phyloP scores from a whole-genome alignment of 2,797 vertebrate species.

The Myoxocephalus aenaeus region DNA sequence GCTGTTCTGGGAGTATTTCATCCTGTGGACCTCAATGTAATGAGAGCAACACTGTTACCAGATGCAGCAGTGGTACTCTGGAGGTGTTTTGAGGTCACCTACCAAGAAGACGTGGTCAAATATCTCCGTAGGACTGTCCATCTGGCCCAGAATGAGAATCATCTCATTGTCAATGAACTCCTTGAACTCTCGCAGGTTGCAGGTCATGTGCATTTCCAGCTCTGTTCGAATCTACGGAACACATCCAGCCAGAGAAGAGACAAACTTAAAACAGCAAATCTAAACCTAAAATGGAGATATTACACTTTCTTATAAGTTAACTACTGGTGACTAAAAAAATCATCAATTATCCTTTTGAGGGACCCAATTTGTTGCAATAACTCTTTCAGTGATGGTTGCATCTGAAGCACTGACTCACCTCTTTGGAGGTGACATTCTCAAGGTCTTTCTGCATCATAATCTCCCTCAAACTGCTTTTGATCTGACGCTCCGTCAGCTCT shows the following conservation, averaged over 20 bases:
- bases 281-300: background rate
- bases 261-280: background rate
- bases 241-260: background rate
- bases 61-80: background rate
- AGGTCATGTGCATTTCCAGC: conserved; percentile 98
- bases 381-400: background rate
- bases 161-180: conserved; percentile 99
- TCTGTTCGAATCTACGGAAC: conserved; percentile 91
- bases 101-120: conserved; percentile 98
- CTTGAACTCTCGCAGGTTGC: conserved; percentile 96
- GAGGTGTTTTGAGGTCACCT: conserved; percentile 45
- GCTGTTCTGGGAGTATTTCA: background rate
- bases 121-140: conserved; percentile 98
- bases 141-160: conserved; percentile 98
- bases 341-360: background rate
- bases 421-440: conserved; percentile 97
- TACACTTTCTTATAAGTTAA: background rate
- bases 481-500: conserved; percentile 93
- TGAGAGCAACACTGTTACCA: background rate
- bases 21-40: background rate
- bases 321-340: background rate
- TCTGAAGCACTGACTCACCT: conserved; percentile 75
- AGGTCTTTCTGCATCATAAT: conserved; percentile 99
- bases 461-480: conserved; percentile 94
- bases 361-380: background rate